Evolutionary conservation across 2,888 invertebrate species (phyloP).

Genomic region (Vandiemenella viatica): DNA sequence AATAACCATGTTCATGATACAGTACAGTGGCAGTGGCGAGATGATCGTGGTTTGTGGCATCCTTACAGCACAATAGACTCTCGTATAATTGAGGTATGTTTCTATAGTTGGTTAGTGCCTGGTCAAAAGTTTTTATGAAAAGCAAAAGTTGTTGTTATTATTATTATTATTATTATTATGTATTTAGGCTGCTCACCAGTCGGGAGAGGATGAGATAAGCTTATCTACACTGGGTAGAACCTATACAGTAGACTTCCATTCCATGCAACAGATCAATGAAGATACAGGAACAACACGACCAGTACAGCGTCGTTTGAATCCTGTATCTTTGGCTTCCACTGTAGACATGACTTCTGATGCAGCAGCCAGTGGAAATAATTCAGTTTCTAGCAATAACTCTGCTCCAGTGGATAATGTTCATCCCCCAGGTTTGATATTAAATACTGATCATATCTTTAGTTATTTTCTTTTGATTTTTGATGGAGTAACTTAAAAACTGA

Average conservation of each 20-base stretch:
- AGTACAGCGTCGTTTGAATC: constrained; percentile 65
- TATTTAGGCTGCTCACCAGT: constrained; percentile 78
- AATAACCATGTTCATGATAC: constrained; percentile 52
- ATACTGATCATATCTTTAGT: too few relatives aligned
- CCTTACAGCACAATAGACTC: constrained; percentile 88
- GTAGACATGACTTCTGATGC: constrained; percentile 8
- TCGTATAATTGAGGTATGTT: constrained; percentile 74
- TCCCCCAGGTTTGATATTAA: constrained; percentile 1
- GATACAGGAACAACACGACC: constrained; percentile 89
- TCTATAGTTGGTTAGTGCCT: too few relatives aligned
- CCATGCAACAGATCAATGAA: constrained; percentile 97
- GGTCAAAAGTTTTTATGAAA: too few relatives aligned
- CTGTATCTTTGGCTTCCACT: constrained; percentile 23
- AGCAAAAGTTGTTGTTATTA: too few relatives aligned
- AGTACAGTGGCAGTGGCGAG: constrained; percentile 94
- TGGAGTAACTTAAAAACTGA: too few relatives aligned
- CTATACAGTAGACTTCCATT: constrained; percentile 90
- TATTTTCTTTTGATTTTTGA: too few relatives aligned
- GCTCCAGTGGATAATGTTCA: constrained; percentile 1
- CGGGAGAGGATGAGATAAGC: constrained; percentile 90
- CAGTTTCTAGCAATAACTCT: too few relatives aligned
- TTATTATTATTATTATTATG: too few relatives aligned
- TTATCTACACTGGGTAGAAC: constrained; percentile 83
- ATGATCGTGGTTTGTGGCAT: constrained; percentile 81
- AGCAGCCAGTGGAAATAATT: not conserved